Percentiles rank a stretch among this genome's conserved stretches.
phyloP scores from a whole-genome alignment of 2,113 vertebrate genomes.

The Rhineura floridana region DNA sequence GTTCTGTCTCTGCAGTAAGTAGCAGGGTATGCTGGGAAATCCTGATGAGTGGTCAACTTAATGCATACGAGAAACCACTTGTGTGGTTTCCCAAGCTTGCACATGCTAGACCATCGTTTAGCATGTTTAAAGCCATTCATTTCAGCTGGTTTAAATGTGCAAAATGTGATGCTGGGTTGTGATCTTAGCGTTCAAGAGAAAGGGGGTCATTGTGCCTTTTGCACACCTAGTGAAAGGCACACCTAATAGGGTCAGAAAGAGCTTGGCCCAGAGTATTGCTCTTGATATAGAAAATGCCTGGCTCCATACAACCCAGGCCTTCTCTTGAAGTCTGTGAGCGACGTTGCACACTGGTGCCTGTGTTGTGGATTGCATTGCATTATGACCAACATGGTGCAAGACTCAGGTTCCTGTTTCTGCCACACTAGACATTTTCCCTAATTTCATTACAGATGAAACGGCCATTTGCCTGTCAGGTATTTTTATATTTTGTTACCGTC shows the following conservation, averaged over 20 bases:
- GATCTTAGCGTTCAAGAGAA: neutral
- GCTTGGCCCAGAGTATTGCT: neutral
- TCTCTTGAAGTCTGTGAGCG: neutral
- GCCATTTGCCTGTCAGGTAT: conserved; percentile 30
- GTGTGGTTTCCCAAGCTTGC: neutral
- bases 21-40: neutral
- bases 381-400: neutral
- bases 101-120: neutral
- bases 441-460: conserved; percentile 39
- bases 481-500: conserved; percentile 26
- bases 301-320: neutral
- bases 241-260: neutral
- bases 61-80: neutral
- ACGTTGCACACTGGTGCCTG: neutral
- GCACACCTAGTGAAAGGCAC: neutral
- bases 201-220: neutral
- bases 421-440: conserved; percentile 51
- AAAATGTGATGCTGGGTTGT: neutral
- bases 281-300: neutral
- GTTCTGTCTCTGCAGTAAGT: neutral
- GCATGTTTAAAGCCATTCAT: neutral
- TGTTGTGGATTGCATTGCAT: conserved; percentile 7
- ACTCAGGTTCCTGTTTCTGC: conserved; percentile 35
- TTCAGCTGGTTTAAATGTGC: neutral
- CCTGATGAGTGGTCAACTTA: neutral